These are phyloP conservation scores for Bostrychus sinensis DNA, from an alignment of 2,113 vertebrate genomes.

Conservation along the genomic window DNA sequence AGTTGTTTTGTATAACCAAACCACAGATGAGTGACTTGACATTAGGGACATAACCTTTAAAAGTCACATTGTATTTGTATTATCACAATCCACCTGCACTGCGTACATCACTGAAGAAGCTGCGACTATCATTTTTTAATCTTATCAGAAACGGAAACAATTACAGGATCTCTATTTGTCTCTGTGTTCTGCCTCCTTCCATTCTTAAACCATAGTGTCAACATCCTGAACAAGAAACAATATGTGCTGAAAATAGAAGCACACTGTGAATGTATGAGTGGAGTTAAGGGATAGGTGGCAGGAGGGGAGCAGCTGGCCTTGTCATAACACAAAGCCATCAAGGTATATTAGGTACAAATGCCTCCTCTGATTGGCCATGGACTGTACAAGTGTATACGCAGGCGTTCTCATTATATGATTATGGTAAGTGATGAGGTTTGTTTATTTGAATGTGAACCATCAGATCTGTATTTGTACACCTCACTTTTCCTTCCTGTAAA, in stretches of 20 bases:
- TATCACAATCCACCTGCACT: neutral
- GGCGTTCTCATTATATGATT: constrained; percentile 6
- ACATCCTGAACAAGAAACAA: constrained; percentile 49
- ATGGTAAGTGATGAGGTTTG: neutral
- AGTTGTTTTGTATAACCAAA: too few relatives aligned
- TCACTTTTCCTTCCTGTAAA: neutral
- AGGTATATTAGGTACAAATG: constrained; percentile 21
- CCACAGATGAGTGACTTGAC: neutral
- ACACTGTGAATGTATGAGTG: constrained; percentile 43
- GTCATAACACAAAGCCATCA: constrained; percentile 46
- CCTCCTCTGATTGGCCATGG: constrained; percentile 10
- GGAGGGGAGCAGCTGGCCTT: constrained; percentile 60
- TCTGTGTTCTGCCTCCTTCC: neutral
- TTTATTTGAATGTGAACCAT: neutral
- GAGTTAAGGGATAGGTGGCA: constrained; percentile 61
- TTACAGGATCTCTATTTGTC: constrained; percentile 17
- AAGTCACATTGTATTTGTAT: neutral
- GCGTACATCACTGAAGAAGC: constrained; percentile 5
- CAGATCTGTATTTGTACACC: constrained; percentile 7
- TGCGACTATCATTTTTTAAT: constrained; percentile 19
- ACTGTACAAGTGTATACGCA: neutral
- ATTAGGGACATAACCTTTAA: neutral
- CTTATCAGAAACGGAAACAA: constrained; percentile 39
- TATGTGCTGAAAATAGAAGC: constrained; percentile 60
- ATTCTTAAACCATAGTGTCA: constrained; percentile 50